These are phyloP conservation scores for Morpho helenor DNA, from an alignment of 2,888 invertebrate species.

Conservation along the genomic window DNA sequence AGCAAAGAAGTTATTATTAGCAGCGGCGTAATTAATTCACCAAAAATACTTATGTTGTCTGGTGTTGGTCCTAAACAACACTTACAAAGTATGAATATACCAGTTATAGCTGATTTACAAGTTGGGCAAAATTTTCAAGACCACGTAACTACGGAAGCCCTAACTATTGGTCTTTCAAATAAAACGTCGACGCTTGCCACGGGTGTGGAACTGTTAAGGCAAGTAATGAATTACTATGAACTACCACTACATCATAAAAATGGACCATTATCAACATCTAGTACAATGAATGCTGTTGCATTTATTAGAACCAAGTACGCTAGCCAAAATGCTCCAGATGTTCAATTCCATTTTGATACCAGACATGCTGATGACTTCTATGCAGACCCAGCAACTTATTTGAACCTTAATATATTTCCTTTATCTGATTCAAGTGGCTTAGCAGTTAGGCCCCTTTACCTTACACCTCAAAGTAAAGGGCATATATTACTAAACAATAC, in stretches of 20 bases:
- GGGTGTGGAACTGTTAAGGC: constrained; percentile 53
- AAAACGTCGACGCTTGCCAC: constrained; percentile 70
- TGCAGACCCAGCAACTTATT: constrained; percentile 74
- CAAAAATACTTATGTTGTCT: constrained; percentile 82
- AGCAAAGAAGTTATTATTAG: constrained; percentile 82
- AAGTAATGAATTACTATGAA: constrained; percentile 61
- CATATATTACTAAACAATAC: constrained; percentile 80
- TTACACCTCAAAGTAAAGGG: constrained; percentile 83
- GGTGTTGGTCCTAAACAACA: constrained; percentile 82
- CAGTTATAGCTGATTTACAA: constrained; percentile 80
- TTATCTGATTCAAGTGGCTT: constrained; percentile 82
- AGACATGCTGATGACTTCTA: constrained; percentile 77
- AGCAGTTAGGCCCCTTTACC: constrained; percentile 79
- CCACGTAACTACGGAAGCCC: constrained; percentile 83
- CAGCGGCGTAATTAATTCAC: constrained; percentile 80
- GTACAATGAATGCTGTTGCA: constrained; percentile 76
- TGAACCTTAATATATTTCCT: constrained; percentile 56
- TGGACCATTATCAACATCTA: constrained; percentile 77
- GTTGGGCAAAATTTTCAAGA: constrained; percentile 88
- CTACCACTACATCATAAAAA: constrained; percentile 48
- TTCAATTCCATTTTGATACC: constrained; percentile 83
- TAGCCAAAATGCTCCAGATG: constrained; percentile 76
- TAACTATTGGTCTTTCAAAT: constrained; percentile 68
- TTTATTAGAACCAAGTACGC: constrained; percentile 80
- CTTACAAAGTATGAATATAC: constrained; percentile 68